Conservation (phyloP, 2,888 invertebrate species). For the Rhaphigaster nebulosa region DNA sequence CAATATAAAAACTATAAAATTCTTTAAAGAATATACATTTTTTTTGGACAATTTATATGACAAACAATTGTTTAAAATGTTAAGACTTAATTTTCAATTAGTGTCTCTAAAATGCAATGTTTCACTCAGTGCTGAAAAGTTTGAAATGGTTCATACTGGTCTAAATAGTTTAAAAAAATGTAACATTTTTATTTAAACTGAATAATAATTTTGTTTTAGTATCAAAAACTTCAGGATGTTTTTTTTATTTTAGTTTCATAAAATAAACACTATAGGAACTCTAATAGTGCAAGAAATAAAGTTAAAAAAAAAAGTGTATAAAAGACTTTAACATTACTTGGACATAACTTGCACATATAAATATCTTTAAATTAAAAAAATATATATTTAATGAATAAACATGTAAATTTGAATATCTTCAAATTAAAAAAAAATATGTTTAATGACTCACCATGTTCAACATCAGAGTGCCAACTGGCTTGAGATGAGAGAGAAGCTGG, state of each 20-base stretch:
- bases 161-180: neutral
- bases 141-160: neutral
- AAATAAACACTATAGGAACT: neutral
- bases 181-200: neutral
- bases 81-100: neutral
- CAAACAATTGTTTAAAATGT: neutral
- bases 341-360: neutral
- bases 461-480: conserved; percentile 72
- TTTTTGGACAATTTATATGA: neutral
- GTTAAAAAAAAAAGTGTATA: neutral
- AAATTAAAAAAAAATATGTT: neutral
- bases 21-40: neutral
- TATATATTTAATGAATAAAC: too few species aligned
- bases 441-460: conserved; percentile 69
- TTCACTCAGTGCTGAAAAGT: neutral
- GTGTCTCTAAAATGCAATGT: neutral
- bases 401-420: neutral
- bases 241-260: neutral
- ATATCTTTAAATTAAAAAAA: neutral
- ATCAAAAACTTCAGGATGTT: neutral
- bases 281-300: neutral
- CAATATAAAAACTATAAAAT: too few species aligned
- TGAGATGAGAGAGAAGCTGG: conserved; percentile 71
- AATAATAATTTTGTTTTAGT: neutral
- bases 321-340: neutral